Conservation (phyloP, 2,113 vertebrate genomes). For the Noturus placidus region DNA sequence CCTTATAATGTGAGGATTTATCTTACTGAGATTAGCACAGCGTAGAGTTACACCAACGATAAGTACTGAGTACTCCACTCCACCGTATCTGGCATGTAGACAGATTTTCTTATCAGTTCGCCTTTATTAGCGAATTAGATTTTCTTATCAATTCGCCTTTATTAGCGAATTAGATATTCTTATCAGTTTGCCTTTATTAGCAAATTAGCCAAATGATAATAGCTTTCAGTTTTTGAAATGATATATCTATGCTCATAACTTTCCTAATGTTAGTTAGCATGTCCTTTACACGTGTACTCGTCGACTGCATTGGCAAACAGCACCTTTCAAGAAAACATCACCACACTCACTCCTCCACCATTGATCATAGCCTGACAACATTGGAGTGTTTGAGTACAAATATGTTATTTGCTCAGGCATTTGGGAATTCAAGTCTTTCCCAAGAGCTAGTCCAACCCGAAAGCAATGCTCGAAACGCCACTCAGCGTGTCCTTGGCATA, state of each 20-base stretch:
- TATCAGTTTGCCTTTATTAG: neutral
- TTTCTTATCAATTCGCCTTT: constrained; percentile 27
- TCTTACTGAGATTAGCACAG: neutral
- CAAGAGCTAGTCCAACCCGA: constrained; percentile 32
- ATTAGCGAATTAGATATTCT: no score
- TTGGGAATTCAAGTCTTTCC: constrained; percentile 44
- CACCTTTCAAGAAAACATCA: neutral
- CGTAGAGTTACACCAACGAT: constrained; percentile 3
- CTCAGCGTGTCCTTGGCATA: constrained; percentile 42
- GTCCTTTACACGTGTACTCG: neutral
- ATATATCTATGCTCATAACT: neutral
- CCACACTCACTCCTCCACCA: constrained; percentile 20
- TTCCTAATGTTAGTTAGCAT: neutral
- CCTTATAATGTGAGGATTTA: neutral
- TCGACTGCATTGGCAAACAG: constrained; percentile 2
- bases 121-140: neutral
- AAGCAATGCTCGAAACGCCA: constrained; percentile 43
- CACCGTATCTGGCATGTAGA: neutral
- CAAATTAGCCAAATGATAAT: neutral
- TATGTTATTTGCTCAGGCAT: constrained; percentile 30
- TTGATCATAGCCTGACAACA: constrained; percentile 30
- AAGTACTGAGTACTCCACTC: constrained; percentile 26
- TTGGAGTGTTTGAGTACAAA: constrained; percentile 29
- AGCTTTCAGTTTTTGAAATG: neutral
- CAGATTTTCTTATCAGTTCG: constrained; percentile 27